Percentiles rank a stretch among this genome's conserved stretches.
Conservation (phyloP, 2,888 invertebrate species). For the Venusia cambrica region DNA sequence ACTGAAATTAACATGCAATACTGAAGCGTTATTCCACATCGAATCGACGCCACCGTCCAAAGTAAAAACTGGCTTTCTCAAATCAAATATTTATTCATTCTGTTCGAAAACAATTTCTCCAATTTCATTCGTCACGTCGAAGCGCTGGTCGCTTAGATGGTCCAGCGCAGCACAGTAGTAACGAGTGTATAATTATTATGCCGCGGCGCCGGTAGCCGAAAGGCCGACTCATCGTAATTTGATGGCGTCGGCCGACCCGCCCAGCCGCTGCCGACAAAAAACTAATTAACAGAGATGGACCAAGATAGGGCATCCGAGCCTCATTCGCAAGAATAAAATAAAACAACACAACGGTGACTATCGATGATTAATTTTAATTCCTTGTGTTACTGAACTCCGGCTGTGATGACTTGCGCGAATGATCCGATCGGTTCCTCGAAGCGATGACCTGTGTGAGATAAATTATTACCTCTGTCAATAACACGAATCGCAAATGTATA, state of each 20-base stretch:
- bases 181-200: slow-evolving; percentile 79
- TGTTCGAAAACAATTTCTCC: slow-evolving; percentile 58
- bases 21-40: too few relatives aligned
- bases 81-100: slow-evolving; percentile 40
- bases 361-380: slow-evolving; percentile 45
- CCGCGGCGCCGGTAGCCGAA: slow-evolving; percentile 73
- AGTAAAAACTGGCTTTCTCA: slow-evolving; percentile 18
- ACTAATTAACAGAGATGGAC: slow-evolving; percentile 78
- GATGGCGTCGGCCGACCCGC: slow-evolving; percentile 76
- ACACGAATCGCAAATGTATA: slow-evolving; percentile 14
- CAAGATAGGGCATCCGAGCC: slow-evolving; percentile 51
- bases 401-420: slow-evolving; percentile 32
- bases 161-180: slow-evolving; percentile 73
- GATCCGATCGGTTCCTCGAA: slow-evolving; percentile 19
- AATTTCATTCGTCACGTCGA: slow-evolving; percentile 54
- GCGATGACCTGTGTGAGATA: slow-evolving; percentile 12
- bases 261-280: slow-evolving; percentile 70
- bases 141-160: slow-evolving; percentile 25
- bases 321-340: slow-evolving; percentile 61
- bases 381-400: slow-evolving; percentile 33
- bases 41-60: too few relatives aligned
- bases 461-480: slow-evolving; percentile 19
- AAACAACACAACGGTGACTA: slow-evolving; percentile 49
- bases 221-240: slow-evolving; percentile 81
- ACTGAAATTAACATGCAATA: too few relatives aligned